Evolutionary conservation across 1,140 invertebrate species (phyloP), one percentile per base, ranked within the genome.

Genomic region (Elysia chlorotica): DNA sequence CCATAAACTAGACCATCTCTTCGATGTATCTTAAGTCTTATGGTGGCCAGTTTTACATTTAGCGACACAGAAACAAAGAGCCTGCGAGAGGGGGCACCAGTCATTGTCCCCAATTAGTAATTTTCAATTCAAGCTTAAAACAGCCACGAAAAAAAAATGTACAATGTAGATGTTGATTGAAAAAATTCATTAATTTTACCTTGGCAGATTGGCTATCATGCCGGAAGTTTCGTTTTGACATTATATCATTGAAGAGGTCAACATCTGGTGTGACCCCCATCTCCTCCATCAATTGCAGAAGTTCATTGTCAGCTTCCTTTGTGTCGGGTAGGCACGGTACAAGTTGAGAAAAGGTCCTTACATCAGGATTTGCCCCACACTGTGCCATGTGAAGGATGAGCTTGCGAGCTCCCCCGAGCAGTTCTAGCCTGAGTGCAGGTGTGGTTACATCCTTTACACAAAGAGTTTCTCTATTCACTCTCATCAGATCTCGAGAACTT

Each of bases 171-270:
- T 14, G 31, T 35, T n/a, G 14, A 36, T n/a, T n/a, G n/a, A n/a
- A n/a, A n/a, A n/a, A n/a, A n/a, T n/a, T n/a, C n/a, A n/a, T n/a
- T n/a, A 28, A 65, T 37, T 6, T 54, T 89, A 93, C 93, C 87
- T 90, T 90, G 31, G 92, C 93, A 80, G 84, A 88, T 66, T 89
- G 85, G 83, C 91, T 92, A 80, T 94, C 91, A 65, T 85, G 86
- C 77, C 93, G 87, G 72, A 91, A 86, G 80, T 90, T 91, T 67
- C 93, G 89, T 82, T 91, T 94, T 80, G 93, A 94, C 62, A 97
- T 96, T 21, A 97, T 86, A 83, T 93, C 90, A 86, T 97, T 98
- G 78, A 91, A 95, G 83, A 96, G 95, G 82, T 92, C 91, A 41
- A 93, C 90, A 87, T 97, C 95, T 0, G 91, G 86, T 78, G 89